Evolutionary conservation across 2,113 vertebrate genomes (phyloP), one percentile per base, ranked within the genome.

Genomic region (Merops nubicus): DNA sequence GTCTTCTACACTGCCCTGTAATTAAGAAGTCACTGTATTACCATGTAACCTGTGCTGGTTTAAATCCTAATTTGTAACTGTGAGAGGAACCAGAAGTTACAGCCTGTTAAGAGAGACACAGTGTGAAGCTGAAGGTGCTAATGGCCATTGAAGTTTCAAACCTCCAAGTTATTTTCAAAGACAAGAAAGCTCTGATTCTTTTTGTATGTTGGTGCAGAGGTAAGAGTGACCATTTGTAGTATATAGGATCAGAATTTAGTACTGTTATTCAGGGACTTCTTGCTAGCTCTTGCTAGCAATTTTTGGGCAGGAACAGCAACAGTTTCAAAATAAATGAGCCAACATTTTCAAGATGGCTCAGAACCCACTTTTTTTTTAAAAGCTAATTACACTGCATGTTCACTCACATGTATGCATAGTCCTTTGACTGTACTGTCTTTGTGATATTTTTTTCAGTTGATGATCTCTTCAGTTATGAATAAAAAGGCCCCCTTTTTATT

Each of bases 1-100:
- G 40, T 68, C 25, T 92, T 81, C 64, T 94, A 56, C 40, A 22
- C n/a, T 85, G 51, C 29, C 42, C 64, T 79, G 26, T 81, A 54
- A 91, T 72, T 75, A 93, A 92, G 40, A 72, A 59, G 82, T 93
- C 43, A 26, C 62, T 92, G 64, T 92, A 64, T 85, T 91, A 15
- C 33, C 51, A 13, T 22, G 40, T 87, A 74, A 29, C 57, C 15
- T 60, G n/a, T 89, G 51, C 65, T 85, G 51, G 18, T 89, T 74
- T 57, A 80, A 57, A 59, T 70, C 36, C 36, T 62, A 47, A 25
- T 92, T 94, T 18, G 63, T 63, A 33, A 50, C 45, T 65, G n/a
- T 70, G 68, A 36, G 60, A 68, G 40, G 48, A 86, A 36, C 10
- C 36, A 47, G 50, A 75, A 82, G 70, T 65, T 79, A 17, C 17